Evolutionary conservation across 2,797 vertebrate genomes (phyloP).

Genomic region (Phoebastria nigripes): DNA sequence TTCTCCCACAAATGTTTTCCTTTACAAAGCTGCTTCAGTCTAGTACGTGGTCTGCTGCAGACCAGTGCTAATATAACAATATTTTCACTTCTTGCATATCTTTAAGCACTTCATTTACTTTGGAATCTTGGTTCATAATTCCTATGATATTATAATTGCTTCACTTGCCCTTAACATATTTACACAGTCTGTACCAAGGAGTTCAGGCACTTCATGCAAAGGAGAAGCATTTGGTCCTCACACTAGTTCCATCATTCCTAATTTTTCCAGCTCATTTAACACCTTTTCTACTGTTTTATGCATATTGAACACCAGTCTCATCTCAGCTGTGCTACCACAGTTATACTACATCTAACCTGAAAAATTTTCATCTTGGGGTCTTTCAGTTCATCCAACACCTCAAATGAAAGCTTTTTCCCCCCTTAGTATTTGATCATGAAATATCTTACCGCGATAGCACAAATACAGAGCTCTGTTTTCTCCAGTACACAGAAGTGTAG

Average conservation of each 20-base stretch:
- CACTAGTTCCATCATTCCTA: not conserved
- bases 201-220: not conserved
- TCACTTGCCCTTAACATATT: not conserved
- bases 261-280: slow-evolving; percentile 42
- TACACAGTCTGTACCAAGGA: not conserved
- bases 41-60: not conserved
- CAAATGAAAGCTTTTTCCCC: not conserved
- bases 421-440: not conserved
- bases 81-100: not conserved
- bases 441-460: not conserved
- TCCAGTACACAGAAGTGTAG: not conserved
- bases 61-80: not conserved
- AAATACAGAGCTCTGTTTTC: not conserved
- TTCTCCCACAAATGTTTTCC: not conserved
- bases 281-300: slow-evolving; percentile 6
- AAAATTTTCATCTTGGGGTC: slow-evolving; percentile 8
- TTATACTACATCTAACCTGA: slow-evolving; percentile 14
- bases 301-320: slow-evolving; percentile 20
- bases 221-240: slow-evolving; percentile 13
- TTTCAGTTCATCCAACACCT: not conserved
- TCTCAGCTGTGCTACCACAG: slow-evolving; percentile 2
- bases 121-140: not conserved
- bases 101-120: not conserved
- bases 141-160: not conserved
- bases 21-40: not conserved